Base-by-base conservation (phyloP, 1,140 invertebrate genomes). In the Lethocerus indicus region DNA sequence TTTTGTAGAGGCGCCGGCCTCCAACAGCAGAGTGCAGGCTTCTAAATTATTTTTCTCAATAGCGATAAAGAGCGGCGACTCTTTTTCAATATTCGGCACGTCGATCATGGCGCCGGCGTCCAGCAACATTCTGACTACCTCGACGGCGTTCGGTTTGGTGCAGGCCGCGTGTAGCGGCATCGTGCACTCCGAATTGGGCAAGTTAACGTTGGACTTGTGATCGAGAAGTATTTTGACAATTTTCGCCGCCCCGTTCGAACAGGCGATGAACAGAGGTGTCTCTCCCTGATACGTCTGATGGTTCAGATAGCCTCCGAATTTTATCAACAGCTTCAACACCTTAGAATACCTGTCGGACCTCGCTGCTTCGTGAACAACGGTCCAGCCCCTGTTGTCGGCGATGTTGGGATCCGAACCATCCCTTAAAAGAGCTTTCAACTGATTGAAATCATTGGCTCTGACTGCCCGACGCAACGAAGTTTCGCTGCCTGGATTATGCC, bases 321-420 rank as follows among this genome's bases (percentile, higher is more conserved):
- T 21, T 13, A 51, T 26, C 5, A 51, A 25, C 7, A 51, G 18
- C 13, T 44, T 21, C 26, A 27, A 32, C 4, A 51, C 47, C 3
- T 51, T 28, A 2, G 28, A 13, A 13, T 18, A 25, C 14, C 40
- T 35, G 23, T 51, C 44, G 12, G 24, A 37, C 3, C 16, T 20
- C 12, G 50, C n/a, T 4, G 50, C 50, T 47, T 51, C 50, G 24
- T 51, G 50, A 26, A 51, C 35, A 7, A 44, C 26, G 7, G 50
- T 51, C 28, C 35, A 51, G 2, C 50, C 42, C 27, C 50, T 43
- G 29, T 51, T 51, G 44, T 51, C 50, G 3, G 44, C 32, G 9
- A 43, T 29, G n/a, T 51, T 37, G 1, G 37, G 43, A 1, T 23
- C n/a, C 21, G 3, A 32, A 12, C 35, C 43, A 28, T 47, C 20